phyloP scores from a whole-genome alignment of 2,888 invertebrate genomes.

The Podabrus alpinus region DNA sequence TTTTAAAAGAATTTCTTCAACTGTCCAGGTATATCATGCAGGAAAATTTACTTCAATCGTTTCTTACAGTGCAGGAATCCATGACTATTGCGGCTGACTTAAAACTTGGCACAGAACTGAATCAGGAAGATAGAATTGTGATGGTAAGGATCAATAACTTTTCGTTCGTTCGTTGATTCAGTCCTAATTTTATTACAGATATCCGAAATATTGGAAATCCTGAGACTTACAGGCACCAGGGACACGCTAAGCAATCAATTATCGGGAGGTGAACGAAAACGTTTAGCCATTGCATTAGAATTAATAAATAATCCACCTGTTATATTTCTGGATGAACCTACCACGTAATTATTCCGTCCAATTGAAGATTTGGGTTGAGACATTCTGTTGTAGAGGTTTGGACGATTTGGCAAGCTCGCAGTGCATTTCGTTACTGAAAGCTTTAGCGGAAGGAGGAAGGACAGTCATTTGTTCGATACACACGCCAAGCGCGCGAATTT shows the following conservation, averaged over 20 bases:
- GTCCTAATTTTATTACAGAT: conserved; percentile 63
- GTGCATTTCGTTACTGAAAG: conserved; percentile 69
- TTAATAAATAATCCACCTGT: conserved; percentile 94
- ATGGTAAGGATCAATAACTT: conserved; percentile 67
- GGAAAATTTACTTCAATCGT: conserved; percentile 82
- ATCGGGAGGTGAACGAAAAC: conserved; percentile 91
- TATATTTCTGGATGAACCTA: conserved; percentile 94
- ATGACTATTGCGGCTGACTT: conserved; percentile 89
- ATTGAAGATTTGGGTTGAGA: too few species aligned
- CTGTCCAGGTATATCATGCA: conserved; percentile 97
- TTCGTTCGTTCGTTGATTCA: too few species aligned
- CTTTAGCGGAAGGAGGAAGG: conserved; percentile 70
- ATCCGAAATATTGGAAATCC: conserved; percentile 79
- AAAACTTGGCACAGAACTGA: conserved; percentile 74
- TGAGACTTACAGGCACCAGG: conserved; percentile 74
- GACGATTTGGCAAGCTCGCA: conserved; percentile 76
- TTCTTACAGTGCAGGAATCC: conserved; percentile 84
- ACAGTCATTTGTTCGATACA: too few species aligned
- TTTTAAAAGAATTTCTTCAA: conserved; percentile 80
- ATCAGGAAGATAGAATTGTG: conserved; percentile 65
- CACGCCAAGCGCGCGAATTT: too few species aligned
- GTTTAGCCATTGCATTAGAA: conserved; percentile 90
- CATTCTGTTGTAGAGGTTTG: conserved; percentile 62
- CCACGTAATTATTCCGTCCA: conserved; percentile 69
- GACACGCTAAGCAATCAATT: conserved; percentile 74